phyloP scores from a whole-genome alignment of 1,140 invertebrate genomes.

The Cydia pomonella region DNA sequence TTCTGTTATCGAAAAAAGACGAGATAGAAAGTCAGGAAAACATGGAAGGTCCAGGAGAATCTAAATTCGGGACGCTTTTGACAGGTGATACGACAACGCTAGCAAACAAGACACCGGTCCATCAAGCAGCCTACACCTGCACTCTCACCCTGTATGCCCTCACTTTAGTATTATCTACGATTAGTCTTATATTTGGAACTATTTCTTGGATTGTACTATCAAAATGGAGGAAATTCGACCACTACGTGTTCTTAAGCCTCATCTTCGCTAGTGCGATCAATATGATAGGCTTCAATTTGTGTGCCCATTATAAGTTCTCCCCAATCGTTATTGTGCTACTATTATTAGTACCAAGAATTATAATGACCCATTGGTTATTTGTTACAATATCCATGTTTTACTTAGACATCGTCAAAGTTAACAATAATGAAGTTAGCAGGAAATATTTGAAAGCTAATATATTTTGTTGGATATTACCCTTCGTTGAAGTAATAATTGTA shows the following conservation, averaged over 20 bases:
- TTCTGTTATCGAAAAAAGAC: no score
- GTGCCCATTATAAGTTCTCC: not conserved
- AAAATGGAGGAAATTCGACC: not conserved
- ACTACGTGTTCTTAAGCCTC: not conserved
- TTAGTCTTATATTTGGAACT: not conserved
- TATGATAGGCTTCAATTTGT: not conserved
- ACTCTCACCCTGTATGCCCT: not conserved
- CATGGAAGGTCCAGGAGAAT: no score
- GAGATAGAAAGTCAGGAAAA: no score
- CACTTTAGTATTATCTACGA: not conserved
- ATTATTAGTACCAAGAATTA: not conserved
- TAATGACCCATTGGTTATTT: conserved; percentile 4
- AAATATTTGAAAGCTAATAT: not conserved
- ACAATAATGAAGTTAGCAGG: not conserved
- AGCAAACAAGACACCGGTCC: not conserved
- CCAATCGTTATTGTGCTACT: not conserved
- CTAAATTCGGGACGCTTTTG: no score
- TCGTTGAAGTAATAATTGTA: not conserved
- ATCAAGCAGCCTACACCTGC: not conserved
- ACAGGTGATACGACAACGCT: not conserved
- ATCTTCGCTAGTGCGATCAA: not conserved
- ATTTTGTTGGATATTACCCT: not conserved
- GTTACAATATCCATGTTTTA: not conserved
- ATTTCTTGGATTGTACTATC: not conserved
- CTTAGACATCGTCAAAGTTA: not conserved